Base-by-base conservation (phyloP, 2,888 invertebrate species). In the Apantesis nais region DNA sequence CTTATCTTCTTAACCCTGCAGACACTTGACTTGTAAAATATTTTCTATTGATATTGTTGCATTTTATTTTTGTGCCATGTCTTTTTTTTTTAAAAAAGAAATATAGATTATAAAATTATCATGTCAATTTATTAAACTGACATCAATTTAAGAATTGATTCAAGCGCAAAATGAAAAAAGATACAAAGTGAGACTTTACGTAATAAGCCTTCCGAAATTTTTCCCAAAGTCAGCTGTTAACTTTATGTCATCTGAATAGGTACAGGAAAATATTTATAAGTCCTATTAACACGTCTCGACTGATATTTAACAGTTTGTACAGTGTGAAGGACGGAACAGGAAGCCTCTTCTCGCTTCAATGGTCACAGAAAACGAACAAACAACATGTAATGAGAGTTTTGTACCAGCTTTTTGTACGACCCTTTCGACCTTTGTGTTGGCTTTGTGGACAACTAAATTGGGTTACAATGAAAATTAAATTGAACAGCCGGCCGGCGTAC, bases 381-480 rank as follows among this genome's bases (percentile, higher is more conserved):
- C 86, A 91, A 86, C 88, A 87, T 89, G 88, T 89, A 91, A 90
- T 91, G 83, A 88, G 86, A 79, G 83, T 86, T 89, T 87, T 82
- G 89, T 90, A 87, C 79, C 85, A 88, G 83, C 86, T 91, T 92
- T 93, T 92, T 93, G 83, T 84, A 73, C 72, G 77, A 82, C 89
- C 89, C 90, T 90, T 90, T 84, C 79, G 85, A 89, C 89, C 89
- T 91, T 89, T 89, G 84, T 84, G 74, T 78, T 74, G 73, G 76
- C 74, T 78, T 73, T 76, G 77, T 77, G 73, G 71, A 83, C 80
- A 85, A 85, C 82, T 79, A 76, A 83, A 86, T 83, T 81, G 74
- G 75, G 66, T 77, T 76, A 76, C 77, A 77, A 80, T 76, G 75
- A 71, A 70, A 74, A 70, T 74, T 80, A 76, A 82, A 84, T 81